phyloP scores from a whole-genome alignment of 2,797 vertebrate species.

The Crenuchus spilurus region DNA sequence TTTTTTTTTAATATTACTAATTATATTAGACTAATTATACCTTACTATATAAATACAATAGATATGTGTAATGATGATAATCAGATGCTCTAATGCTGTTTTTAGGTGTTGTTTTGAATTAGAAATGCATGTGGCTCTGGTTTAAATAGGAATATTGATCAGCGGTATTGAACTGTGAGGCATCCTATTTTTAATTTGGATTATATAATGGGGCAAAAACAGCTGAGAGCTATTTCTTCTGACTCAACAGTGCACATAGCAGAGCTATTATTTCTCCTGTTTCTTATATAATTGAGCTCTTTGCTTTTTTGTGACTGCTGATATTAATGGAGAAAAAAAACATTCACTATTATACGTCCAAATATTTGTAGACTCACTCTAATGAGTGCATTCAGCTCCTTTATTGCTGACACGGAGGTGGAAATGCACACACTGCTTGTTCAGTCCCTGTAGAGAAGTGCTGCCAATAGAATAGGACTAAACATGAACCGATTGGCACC shows the following conservation, averaged over 20 bases:
- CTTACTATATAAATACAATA: too few relatives aligned
- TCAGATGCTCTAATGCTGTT: background rate
- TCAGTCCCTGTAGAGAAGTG: too few relatives aligned
- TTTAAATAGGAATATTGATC: slow-evolving; percentile 9
- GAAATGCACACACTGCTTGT: too few relatives aligned
- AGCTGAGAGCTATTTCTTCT: slow-evolving; percentile 2
- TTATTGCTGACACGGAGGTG: too few relatives aligned
- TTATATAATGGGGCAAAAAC: background rate
- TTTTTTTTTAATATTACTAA: too few relatives aligned
- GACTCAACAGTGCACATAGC: background rate
- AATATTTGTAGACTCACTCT: too few relatives aligned
- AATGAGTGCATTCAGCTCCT: too few relatives aligned
- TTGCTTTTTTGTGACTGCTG: background rate
- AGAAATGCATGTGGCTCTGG: background rate
- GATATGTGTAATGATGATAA: too few relatives aligned
- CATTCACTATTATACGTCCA: too few relatives aligned
- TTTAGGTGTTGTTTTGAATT: background rate
- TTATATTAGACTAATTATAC: too few relatives aligned
- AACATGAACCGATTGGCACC: too few relatives aligned
- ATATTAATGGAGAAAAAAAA: background rate
- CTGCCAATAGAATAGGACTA: too few relatives aligned
- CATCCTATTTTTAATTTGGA: slow-evolving; percentile 15
- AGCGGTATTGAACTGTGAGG: slow-evolving; percentile 3
- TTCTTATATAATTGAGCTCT: background rate
- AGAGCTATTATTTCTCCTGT: background rate